phyloP scores from a whole-genome alignment of 1,140 invertebrate species.

The Ruditapes philippinarum region DNA sequence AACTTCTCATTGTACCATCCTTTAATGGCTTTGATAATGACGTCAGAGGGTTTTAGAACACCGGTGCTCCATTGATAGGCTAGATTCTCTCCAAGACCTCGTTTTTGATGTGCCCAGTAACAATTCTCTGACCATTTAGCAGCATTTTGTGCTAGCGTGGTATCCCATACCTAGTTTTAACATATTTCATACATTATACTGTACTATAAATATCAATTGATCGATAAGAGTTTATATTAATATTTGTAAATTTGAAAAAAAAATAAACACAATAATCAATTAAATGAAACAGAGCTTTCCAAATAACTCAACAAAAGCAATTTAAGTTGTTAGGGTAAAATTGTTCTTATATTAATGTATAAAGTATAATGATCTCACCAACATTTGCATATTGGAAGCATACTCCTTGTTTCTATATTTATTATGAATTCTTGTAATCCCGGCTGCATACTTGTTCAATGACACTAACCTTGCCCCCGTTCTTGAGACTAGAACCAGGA shows the following conservation, averaged over 20 bases:
- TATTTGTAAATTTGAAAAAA: too few relatives aligned
- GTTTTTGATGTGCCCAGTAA: constrained; percentile 49
- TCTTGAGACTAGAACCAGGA: not conserved
- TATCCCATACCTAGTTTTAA: constrained; percentile 31
- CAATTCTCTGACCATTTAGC: constrained; percentile 56
- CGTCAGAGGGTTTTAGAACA: not conserved
- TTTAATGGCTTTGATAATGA: constrained; percentile 41
- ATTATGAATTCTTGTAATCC: constrained; percentile 48
- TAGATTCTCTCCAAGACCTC: constrained; percentile 48
- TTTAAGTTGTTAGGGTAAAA: too few relatives aligned
- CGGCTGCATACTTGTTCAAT: not conserved
- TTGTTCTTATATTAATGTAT: too few relatives aligned
- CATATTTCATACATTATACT: not conserved
- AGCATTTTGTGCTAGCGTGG: not conserved
- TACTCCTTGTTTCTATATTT: constrained; percentile 3
- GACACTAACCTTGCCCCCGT: not conserved
- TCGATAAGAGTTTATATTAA: too few relatives aligned
- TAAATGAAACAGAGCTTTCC: too few relatives aligned
- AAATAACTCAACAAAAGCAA: too few relatives aligned
- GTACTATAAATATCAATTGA: not conserved
- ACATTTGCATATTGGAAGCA: constrained; percentile 40
- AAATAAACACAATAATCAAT: too few relatives aligned
- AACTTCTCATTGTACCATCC: constrained; percentile 56
- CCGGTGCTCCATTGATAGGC: constrained; percentile 40
- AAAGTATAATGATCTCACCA: constrained; percentile 47